These are phyloP conservation scores for Paratilapia polleni DNA, from an alignment of 2,113 vertebrate species.

Conservation along the genomic window DNA sequence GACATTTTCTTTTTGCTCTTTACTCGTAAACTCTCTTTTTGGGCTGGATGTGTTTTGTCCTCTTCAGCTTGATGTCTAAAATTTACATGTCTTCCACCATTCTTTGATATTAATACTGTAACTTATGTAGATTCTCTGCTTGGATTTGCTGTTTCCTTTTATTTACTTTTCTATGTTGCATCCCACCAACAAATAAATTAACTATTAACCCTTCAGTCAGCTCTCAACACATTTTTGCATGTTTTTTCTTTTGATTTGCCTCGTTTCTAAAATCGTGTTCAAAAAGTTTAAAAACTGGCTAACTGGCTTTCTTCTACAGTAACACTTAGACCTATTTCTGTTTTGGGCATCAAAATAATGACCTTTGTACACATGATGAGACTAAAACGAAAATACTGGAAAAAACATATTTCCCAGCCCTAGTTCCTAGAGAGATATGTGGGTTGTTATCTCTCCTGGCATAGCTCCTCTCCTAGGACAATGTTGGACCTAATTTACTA, in stretches of 20 bases:
- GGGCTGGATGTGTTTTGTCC: conserved; percentile 98
- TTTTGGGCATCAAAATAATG: conserved; percentile 64
- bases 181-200: conserved; percentile 87
- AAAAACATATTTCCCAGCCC: not conserved
- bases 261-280: conserved; percentile 40
- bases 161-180: conserved; percentile 91
- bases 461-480: not conserved
- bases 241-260: conserved; percentile 77
- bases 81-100: conserved; percentile 80
- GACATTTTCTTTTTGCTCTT: conserved; percentile 89
- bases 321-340: conserved; percentile 29
- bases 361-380: not conserved
- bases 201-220: conserved; percentile 85
- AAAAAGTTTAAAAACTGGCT: conserved; percentile 31
- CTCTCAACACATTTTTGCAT: conserved; percentile 92
- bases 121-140: conserved; percentile 84
- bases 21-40: conserved; percentile 83
- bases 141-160: conserved; percentile 86
- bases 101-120: conserved; percentile 77
- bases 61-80: conserved; percentile 94
- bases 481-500: not conserved
- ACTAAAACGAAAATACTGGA: not conserved
- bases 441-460: conserved; percentile 22
- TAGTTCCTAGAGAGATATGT: not conserved
- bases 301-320: conserved; percentile 51